Conservation (phyloP, 2,888 invertebrate genomes). For the Euspilapteryx auroguttella region DNA sequence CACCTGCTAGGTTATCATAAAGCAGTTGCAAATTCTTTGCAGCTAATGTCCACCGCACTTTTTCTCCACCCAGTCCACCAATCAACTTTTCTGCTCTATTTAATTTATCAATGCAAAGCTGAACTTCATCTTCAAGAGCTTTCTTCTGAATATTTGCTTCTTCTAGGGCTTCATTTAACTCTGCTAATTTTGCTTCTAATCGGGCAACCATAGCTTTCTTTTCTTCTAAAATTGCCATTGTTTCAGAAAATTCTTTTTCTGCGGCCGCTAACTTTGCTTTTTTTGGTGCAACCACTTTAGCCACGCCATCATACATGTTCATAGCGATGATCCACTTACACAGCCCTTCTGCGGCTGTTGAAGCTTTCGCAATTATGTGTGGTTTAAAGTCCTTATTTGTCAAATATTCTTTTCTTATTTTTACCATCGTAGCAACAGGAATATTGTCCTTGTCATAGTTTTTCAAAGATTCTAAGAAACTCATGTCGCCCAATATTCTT, state of each 20-base stretch:
- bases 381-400: conserved; percentile 80
- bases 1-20: conserved; percentile 85
- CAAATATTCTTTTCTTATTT: conserved; percentile 74
- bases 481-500: conserved; percentile 78
- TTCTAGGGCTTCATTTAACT: conserved; percentile 68
- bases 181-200: conserved; percentile 75
- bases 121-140: conserved; percentile 72
- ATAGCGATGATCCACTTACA: conserved; percentile 91
- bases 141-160: conserved; percentile 68
- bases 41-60: conserved; percentile 79
- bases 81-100: conserved; percentile 86
- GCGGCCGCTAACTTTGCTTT: conserved; percentile 79
- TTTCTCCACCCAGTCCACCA: conserved; percentile 86
- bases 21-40: conserved; percentile 74
- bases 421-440: conserved; percentile 69
- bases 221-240: conserved; percentile 82
- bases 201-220: conserved; percentile 78
- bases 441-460: conserved; percentile 88
- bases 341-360: conserved; percentile 91
- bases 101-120: conserved; percentile 82
- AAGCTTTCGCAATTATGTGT: conserved; percentile 81
- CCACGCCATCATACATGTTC: conserved; percentile 85
- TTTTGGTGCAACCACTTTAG: conserved; percentile 83
- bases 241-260: conserved; percentile 78
- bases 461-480: conserved; percentile 72